These are phyloP conservation scores for Nasonia giraulti DNA, from an alignment of 1,140 invertebrate species.

Conservation along the genomic window DNA sequence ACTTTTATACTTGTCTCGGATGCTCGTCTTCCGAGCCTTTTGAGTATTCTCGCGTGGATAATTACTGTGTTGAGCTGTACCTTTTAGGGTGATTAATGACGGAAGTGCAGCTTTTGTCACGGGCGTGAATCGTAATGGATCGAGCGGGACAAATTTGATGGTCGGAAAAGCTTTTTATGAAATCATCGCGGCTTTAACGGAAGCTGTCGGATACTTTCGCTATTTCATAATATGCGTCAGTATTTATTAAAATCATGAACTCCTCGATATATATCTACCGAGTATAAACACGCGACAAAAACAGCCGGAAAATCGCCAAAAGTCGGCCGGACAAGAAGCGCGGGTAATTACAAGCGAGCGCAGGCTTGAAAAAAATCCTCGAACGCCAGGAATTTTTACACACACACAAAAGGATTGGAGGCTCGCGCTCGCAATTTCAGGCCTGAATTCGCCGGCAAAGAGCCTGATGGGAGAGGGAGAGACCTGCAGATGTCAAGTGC, in stretches of 20 bases:
- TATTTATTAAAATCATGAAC: no score
- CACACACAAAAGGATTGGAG: not conserved
- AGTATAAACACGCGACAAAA: no score
- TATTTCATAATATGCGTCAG: no score
- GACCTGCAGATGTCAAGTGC: not conserved
- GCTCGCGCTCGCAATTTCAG: slow-evolving; percentile 12
- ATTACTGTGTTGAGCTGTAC: not conserved
- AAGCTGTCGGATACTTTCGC: no score
- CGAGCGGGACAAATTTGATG: not conserved
- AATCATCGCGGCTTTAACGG: no score
- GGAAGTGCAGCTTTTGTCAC: not conserved
- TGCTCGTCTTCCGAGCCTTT: not conserved
- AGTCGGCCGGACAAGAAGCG: no score
- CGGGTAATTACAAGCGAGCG: no score
- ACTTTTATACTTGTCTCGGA: no score
- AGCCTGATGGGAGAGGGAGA: not conserved
- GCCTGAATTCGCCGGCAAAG: slow-evolving; percentile 32
- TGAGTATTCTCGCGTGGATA: not conserved
- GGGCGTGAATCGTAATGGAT: not conserved
- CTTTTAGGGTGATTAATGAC: not conserved
- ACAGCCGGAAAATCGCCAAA: no score
- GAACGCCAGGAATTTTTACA: not conserved
- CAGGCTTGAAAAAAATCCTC: not conserved
- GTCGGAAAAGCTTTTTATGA: not conserved
- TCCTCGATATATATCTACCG: no score